Conservation (phyloP, 2,888 invertebrate genomes). For the Catocala fraxini region DNA sequence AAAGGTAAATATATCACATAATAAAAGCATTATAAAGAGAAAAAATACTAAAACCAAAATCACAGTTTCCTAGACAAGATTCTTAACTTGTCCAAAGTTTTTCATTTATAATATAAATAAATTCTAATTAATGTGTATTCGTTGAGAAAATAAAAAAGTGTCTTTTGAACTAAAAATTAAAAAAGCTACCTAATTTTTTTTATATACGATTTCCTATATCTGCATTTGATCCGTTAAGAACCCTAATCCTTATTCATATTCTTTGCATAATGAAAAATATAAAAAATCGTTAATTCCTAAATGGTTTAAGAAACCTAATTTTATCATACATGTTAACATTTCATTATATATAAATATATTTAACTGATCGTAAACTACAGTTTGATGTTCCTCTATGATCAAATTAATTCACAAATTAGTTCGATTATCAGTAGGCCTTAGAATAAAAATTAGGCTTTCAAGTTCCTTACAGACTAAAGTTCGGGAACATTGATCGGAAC, state of each 20-base stretch:
- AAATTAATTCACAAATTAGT: slow-evolving; percentile 49
- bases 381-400: slow-evolving; percentile 58
- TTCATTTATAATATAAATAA: slow-evolving; percentile 81
- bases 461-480: slow-evolving; percentile 64
- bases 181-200: slow-evolving; percentile 74
- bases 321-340: slow-evolving; percentile 83
- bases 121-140: slow-evolving; percentile 73
- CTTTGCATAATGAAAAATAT: slow-evolving; percentile 85
- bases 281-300: slow-evolving; percentile 83
- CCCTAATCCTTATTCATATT: slow-evolving; percentile 79
- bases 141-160: slow-evolving; percentile 70
- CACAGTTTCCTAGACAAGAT: slow-evolving; percentile 84
- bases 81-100: slow-evolving; percentile 78
- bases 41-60: slow-evolving; percentile 86
- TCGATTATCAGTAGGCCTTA: slow-evolving; percentile 84
- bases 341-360: slow-evolving; percentile 80
- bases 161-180: slow-evolving; percentile 81
- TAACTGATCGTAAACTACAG: slow-evolving; percentile 70
- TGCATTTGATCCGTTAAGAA: slow-evolving; percentile 63
- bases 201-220: slow-evolving; percentile 75
- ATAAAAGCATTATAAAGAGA: slow-evolving; percentile 75
- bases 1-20: slow-evolving; percentile 79
- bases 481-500: slow-evolving; percentile 52
- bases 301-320: slow-evolving; percentile 85
- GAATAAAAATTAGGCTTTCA: slow-evolving; percentile 80